Evolutionary conservation across 1,140 invertebrate species (phyloP).

Genomic region (Papilio machaon): DNA sequence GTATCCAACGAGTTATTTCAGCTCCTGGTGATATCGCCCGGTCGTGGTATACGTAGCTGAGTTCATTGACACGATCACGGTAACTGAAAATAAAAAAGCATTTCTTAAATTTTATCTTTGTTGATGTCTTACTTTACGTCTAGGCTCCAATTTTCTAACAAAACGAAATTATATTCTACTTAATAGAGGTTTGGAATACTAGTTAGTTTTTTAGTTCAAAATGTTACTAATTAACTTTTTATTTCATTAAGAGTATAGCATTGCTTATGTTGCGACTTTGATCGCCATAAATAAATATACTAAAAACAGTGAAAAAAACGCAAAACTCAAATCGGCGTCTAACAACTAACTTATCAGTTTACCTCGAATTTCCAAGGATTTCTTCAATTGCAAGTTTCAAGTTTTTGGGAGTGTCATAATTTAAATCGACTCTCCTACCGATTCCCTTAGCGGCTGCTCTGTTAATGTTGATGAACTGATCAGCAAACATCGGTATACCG

Average conservation of each 20-base stretch:
- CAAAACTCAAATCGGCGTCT: too few species aligned
- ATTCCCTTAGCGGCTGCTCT: conserved; percentile 55
- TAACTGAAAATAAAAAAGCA: conserved; percentile 49
- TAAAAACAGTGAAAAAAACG: not conserved
- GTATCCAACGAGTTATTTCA: conserved; percentile 59
- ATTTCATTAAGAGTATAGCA: not conserved
- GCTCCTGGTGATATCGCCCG: conserved; percentile 54
- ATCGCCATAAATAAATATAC: not conserved
- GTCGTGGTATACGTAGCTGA: conserved; percentile 61
- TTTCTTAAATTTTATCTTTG: not conserved
- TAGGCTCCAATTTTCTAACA: not conserved
- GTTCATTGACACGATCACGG: conserved; percentile 45
- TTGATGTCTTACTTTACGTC: not conserved
- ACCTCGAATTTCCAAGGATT: conserved; percentile 44
- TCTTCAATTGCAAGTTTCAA: conserved; percentile 50
- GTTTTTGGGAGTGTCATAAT: conserved; percentile 42
- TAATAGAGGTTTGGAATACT: not conserved
- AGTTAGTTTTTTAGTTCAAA: too few species aligned
- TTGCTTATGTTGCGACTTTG: not conserved
- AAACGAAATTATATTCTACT: not conserved
- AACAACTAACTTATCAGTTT: conserved; percentile 10
- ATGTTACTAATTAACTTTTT: not conserved
- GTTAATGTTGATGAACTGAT: conserved; percentile 83
- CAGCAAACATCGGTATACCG: conserved; percentile 85
- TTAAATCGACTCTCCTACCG: conserved; percentile 46